Base-by-base conservation (phyloP, 2,888 invertebrate species). In the Lasius platythorax region DNA sequence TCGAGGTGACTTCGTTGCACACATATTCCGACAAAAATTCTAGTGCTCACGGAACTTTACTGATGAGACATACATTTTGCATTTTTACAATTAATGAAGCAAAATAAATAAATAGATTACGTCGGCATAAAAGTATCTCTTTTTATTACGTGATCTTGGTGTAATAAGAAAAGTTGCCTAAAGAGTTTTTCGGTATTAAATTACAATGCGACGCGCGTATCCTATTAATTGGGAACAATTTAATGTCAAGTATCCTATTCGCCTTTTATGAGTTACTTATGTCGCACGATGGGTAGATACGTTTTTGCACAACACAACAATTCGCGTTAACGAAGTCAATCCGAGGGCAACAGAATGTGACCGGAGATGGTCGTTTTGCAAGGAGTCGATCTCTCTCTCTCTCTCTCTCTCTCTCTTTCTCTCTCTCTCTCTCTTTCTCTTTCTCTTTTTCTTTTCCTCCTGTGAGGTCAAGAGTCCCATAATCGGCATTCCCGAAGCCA, bases 401-500 rank as follows among this genome's bases (percentile, higher is more conserved):
- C 18, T 53, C 40, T 43, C 15, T 70, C 70, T 63, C 40, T 40
- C 9, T 53, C 3, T 43, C n/a, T 56, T 18, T 74, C 33, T 3
- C 43, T 53, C 9, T 23, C 28, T 53, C 53, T 28, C 28, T 23
- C 18, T 53, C 53, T 28, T n/a, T 23, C 18, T 53, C 40, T 43
- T n/a, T 70, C 70, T 63, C 40, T 40, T 15, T 53, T 6, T 43
- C n/a, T 56, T 28, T 74, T 28, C 6, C 43, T 53, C 9, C 28
- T 63, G 61, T 12, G 43, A 56, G 74, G 50, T 85, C 82, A 85
- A 75, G 46, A 82, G 43, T 64, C 75, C 53, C 68, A 43, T 85
- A 85, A 85, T 85, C 84, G 82, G 46, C 68, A 82, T 79, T 79
- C 63, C 37, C 82, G 28, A 74, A 75, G 84, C 67, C 67, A 68